phyloP scores from a whole-genome alignment of 2,113 vertebrate genomes.

The Butastur rufipennis region DNA sequence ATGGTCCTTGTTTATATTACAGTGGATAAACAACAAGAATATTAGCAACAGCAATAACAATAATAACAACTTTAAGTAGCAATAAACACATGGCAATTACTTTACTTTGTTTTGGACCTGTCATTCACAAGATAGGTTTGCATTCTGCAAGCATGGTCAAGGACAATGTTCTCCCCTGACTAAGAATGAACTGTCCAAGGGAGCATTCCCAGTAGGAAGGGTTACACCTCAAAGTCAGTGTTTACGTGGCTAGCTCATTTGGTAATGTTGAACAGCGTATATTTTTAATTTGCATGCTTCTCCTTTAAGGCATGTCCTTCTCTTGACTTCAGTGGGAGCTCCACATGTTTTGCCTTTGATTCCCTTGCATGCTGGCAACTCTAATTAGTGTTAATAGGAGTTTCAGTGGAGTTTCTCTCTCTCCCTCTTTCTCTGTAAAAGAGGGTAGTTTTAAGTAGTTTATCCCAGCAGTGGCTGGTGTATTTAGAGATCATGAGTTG shows the following conservation, averaged over 20 bases:
- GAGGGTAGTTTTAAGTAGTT: not conserved
- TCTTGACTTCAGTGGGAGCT: not conserved
- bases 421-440: not conserved
- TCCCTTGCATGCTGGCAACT: not conserved
- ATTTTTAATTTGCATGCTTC: slow-evolving; percentile 29
- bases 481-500: not conserved
- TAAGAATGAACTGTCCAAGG: not conserved
- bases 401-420: not conserved
- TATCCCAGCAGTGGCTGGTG: not conserved
- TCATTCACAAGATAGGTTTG: not conserved
- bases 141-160: not conserved
- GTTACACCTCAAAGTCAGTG: not conserved
- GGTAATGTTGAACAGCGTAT: not conserved
- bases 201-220: not conserved
- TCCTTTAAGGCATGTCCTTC: slow-evolving; percentile 14
- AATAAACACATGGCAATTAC: not conserved
- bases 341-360: slow-evolving; percentile 37
- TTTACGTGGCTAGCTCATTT: not conserved
- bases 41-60: not conserved
- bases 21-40: not conserved
- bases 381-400: slow-evolving; percentile 25
- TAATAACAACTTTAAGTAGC: not conserved
- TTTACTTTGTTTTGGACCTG: not conserved
- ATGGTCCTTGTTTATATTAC: not conserved
- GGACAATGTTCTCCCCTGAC: not conserved